Evolutionary conservation across 92 coral and sea anemone genomes (phyloP).

Genomic region (Isaurus tuberculatus): DNA sequence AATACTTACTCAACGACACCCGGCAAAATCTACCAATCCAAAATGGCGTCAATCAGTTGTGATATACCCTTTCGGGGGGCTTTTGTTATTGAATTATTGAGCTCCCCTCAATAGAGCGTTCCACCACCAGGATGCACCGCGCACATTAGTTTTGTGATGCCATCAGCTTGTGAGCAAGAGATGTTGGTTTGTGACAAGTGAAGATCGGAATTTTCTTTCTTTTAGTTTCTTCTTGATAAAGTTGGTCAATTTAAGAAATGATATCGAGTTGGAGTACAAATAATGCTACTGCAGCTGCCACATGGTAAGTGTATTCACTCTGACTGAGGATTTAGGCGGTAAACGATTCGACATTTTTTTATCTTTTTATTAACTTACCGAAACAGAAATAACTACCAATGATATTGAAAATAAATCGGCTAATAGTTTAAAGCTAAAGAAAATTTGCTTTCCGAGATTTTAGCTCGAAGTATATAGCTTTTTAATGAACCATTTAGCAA

Average conservation of each 20-base stretch:
- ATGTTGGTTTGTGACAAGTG: constrained; percentile 51
- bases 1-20: constrained; percentile 8
- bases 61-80: constrained; percentile 12
- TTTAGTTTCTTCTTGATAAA: constrained; percentile 9
- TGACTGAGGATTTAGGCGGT: neutral
- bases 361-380: neutral
- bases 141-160: constrained; percentile 15
- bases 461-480: too few species aligned
- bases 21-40: constrained; percentile 32
- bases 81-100: neutral
- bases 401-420: neutral
- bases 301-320: constrained; percentile 77
- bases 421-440: neutral
- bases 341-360: neutral
- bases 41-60: constrained; percentile 24
- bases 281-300: constrained; percentile 89
- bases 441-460: neutral
- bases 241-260: constrained; percentile 61
- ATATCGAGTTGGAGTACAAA: constrained; percentile 81
- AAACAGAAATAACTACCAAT: neutral
- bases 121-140: constrained; percentile 71
- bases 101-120: neutral
- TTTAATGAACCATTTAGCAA: too few species aligned
- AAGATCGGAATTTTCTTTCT: constrained; percentile 30
- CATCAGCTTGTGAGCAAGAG: neutral